These are phyloP conservation scores for Podilymbus podiceps DNA, from an alignment of 2,113 vertebrate genomes.

Conservation along the genomic window DNA sequence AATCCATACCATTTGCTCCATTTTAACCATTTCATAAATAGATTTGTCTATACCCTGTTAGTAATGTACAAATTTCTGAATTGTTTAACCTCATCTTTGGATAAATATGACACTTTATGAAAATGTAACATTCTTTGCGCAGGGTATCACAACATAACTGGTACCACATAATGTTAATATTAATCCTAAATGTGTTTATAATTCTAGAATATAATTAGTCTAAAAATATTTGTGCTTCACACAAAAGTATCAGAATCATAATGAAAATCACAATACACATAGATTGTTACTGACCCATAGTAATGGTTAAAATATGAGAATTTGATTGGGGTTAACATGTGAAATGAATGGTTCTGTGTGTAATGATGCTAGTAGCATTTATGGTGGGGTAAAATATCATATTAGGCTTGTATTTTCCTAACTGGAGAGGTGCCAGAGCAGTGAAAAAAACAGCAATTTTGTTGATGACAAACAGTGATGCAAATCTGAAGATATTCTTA, in stretches of 20 bases:
- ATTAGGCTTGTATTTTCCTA: background rate
- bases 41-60: background rate
- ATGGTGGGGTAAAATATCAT: background rate
- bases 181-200: background rate
- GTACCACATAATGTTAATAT: background rate
- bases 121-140: background rate
- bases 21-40: background rate
- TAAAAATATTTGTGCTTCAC: background rate
- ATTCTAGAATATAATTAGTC: background rate
- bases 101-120: background rate
- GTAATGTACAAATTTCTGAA: background rate
- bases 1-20: background rate
- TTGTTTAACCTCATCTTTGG: background rate
- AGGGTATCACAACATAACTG: background rate
- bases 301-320: constrained; percentile 11
- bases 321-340: background rate
- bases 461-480: background rate
- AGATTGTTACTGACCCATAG: background rate
- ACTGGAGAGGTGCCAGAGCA: background rate
- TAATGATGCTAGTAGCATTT: background rate
- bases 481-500: background rate
- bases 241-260: background rate
- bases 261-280: background rate
- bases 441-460: background rate
- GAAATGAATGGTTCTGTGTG: background rate